A percentile compares a stretch with the other conserved stretches of the same genome.
These are phyloP conservation scores for Rhinichthys klamathensis DNA, from an alignment of 2,113 vertebrate species.

Conservation along the genomic window DNA sequence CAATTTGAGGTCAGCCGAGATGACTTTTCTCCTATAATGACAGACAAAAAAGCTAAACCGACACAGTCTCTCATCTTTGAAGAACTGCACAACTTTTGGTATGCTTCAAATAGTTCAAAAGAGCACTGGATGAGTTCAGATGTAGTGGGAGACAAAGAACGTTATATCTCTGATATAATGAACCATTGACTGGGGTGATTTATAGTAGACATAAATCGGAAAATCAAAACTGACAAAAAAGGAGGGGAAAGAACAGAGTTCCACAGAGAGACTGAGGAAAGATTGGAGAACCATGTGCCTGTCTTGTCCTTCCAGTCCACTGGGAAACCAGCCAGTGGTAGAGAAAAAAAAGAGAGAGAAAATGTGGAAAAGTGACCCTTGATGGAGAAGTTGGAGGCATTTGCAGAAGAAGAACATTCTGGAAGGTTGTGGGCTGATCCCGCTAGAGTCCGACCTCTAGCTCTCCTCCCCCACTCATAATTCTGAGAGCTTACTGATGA, in stretches of 20 bases:
- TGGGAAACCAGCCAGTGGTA: conserved; percentile 53
- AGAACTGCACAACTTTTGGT: conserved; percentile 33
- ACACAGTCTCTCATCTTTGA: conserved; percentile 26
- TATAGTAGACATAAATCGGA: conserved; percentile 35
- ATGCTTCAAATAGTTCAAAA: conserved; percentile 49
- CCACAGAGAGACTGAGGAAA: conserved; percentile 19
- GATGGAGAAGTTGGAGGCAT: conserved; percentile 53
- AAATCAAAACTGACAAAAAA: conserved; percentile 7
- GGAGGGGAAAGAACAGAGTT: background rate
- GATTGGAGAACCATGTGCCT: conserved; percentile 49
- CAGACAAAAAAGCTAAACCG: conserved; percentile 37
- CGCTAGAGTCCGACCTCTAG: conserved; percentile 47
- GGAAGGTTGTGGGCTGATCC: conserved; percentile 50
- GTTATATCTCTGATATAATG: conserved; percentile 8
- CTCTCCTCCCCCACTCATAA: conserved; percentile 30
- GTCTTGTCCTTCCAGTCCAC: conserved; percentile 41
- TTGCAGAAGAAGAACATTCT: conserved; percentile 54
- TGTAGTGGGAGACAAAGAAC: background rate
- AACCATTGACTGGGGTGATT: conserved; percentile 11
- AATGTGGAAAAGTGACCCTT: conserved; percentile 53
- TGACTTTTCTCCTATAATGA: conserved; percentile 42
- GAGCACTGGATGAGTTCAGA: conserved; percentile 9
- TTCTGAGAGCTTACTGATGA: conserved; percentile 62
- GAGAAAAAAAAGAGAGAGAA: conserved; percentile 1
- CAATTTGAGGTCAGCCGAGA: conserved; percentile 50